These are phyloP conservation scores for Myiotriccus ornatus DNA, from an alignment of 2,797 vertebrate genomes.

Conservation along the genomic window DNA sequence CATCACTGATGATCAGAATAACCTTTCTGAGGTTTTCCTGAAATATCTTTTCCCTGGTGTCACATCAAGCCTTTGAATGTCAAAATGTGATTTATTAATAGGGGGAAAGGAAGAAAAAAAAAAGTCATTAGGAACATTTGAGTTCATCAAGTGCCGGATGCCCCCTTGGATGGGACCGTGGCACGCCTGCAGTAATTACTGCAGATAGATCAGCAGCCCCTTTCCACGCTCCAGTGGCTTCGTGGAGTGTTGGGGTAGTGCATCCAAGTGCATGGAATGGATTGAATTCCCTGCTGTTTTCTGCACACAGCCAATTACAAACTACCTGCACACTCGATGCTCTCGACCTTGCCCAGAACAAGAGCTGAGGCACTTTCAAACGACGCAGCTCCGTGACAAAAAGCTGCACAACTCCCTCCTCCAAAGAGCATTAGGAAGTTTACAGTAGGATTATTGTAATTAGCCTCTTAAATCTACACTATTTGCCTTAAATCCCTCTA, in stretches of 20 bases:
- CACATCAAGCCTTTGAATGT: not conserved
- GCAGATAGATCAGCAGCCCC: not conserved
- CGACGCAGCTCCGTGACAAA: not conserved
- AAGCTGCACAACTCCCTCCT: not conserved
- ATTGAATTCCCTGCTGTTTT: conserved; percentile 26
- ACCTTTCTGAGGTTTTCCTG: not conserved
- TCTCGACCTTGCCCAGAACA: conserved; percentile 22
- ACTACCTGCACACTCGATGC: not conserved
- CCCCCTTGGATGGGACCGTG: not conserved
- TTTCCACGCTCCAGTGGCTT: not conserved
- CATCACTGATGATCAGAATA: not conserved
- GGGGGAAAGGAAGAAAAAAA: too few relatives aligned
- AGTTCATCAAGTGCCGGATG: not conserved
- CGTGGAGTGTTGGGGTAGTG: not conserved
- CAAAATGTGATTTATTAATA: not conserved
- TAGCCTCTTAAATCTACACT: not conserved
- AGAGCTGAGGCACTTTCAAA: not conserved
- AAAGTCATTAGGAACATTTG: not conserved
- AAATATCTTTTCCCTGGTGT: not conserved
- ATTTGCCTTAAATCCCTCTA: not conserved
- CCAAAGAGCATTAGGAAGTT: not conserved
- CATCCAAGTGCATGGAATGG: not conserved
- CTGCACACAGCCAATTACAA: conserved; percentile 2
- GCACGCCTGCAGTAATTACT: conserved; percentile 3
- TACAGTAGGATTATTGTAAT: not conserved